phyloP scores from a whole-genome alignment of 2,113 vertebrate species.

The Platysteira castanea region DNA sequence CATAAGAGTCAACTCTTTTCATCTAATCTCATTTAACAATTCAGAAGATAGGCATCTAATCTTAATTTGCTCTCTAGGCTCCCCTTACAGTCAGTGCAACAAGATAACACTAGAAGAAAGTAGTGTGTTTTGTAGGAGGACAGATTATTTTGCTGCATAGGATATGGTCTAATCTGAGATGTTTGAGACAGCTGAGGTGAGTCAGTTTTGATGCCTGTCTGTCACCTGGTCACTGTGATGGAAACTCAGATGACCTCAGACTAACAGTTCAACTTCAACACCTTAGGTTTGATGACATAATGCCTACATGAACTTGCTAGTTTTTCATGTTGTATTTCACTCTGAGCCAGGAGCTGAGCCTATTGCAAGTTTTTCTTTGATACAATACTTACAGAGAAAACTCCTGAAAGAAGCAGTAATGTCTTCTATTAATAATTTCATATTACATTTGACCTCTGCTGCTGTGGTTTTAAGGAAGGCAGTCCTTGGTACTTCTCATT shows the following conservation, averaged over 20 bases:
- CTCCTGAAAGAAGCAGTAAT: background rate
- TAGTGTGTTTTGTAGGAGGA: background rate
- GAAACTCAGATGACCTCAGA: background rate
- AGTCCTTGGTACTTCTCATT: background rate
- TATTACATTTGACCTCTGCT: background rate
- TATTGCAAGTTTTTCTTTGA: background rate
- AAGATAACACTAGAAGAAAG: background rate
- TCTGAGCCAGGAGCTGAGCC: background rate
- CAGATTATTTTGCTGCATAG: background rate
- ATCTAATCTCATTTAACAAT: background rate
- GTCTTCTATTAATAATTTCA: background rate
- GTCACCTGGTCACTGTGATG: background rate
- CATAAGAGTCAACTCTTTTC: background rate
- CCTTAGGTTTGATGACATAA: background rate
- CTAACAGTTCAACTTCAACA: background rate
- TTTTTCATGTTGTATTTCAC: background rate
- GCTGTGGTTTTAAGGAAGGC: background rate
- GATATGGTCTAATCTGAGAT: background rate
- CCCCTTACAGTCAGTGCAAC: background rate
- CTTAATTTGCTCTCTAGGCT: background rate
- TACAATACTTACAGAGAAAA: background rate
- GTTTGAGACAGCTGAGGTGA: background rate
- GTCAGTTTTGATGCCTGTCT: background rate
- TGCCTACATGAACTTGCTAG: background rate
- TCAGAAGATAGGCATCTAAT: background rate